Evolutionary conservation across 1,140 invertebrate genomes (phyloP).

Genomic region (Bombus turneri): DNA sequence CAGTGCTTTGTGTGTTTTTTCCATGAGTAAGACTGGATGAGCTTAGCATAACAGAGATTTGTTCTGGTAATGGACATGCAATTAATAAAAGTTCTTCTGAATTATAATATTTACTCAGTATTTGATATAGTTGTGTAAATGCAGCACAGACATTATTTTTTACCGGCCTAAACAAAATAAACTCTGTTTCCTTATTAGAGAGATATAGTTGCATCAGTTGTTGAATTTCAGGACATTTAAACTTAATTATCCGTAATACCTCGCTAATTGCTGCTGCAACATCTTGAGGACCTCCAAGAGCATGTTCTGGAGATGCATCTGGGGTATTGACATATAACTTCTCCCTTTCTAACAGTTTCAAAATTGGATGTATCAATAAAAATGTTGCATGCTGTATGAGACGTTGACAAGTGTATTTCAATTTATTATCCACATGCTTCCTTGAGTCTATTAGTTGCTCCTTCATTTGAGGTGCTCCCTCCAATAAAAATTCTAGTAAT

Average conservation of each 20-base stretch:
- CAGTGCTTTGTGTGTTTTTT: conserved; percentile 65
- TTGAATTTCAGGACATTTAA: conserved; percentile 90
- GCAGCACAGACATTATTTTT: conserved; percentile 95
- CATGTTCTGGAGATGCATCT: conserved; percentile 80
- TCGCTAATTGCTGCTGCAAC: conserved; percentile 82
- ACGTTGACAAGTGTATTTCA: conserved; percentile 95
- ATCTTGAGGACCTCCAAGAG: conserved; percentile 81
- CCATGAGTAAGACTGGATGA: conserved; percentile 85
- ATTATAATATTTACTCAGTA: conserved; percentile 89
- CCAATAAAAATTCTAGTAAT: conserved; percentile 94
- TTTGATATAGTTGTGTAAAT: conserved; percentile 92
- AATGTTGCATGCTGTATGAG: conserved; percentile 93
- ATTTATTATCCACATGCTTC: conserved; percentile 95
- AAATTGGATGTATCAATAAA: conserved; percentile 88
- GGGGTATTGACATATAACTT: conserved; percentile 78
- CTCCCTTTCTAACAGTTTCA: conserved; percentile 90
- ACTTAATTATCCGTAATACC: conserved; percentile 89
- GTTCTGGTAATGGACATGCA: conserved; percentile 94
- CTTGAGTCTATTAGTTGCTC: conserved; percentile 96
- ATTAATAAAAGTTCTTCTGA: conserved; percentile 92
- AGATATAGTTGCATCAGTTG: conserved; percentile 96
- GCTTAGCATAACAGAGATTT: conserved; percentile 94
- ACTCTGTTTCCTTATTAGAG: conserved; percentile 98
- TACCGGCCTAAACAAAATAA: conserved; percentile 96
- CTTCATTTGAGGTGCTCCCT: conserved; percentile 95